Evolutionary conservation across 1,140 invertebrate genomes (phyloP).

Genomic region (Drosophila navojoa): DNA sequence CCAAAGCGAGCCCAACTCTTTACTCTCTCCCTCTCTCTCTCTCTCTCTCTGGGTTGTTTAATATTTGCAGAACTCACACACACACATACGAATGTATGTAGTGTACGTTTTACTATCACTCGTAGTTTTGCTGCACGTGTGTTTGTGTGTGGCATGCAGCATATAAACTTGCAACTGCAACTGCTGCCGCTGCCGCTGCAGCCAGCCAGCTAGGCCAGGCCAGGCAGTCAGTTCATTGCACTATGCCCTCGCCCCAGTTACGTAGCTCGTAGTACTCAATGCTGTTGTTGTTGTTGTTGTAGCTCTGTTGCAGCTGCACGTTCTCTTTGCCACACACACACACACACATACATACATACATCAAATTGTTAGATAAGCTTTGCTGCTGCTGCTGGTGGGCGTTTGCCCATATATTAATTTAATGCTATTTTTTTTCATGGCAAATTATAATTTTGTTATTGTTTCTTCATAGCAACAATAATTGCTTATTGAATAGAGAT

Average conservation of each 20-base stretch:
- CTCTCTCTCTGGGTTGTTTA: too few relatives aligned
- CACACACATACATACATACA: slow-evolving; percentile 7
- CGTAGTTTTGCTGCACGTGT: slow-evolving; percentile 50
- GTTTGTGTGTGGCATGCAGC: slow-evolving; percentile 34
- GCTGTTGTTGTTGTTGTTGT: slow-evolving; percentile 20
- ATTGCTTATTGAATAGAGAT: slow-evolving; percentile 46
- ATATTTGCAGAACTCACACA: too few relatives aligned
- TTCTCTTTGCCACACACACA: slow-evolving; percentile 40
- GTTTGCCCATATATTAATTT: slow-evolving; percentile 59
- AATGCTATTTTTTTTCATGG: slow-evolving; percentile 15
- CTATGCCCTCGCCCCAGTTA: slow-evolving; percentile 77
- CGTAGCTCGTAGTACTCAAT: slow-evolving; percentile 48
- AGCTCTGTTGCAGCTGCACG: slow-evolving; percentile 46
- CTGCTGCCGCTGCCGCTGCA: slow-evolving; percentile 16
- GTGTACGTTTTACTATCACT: slow-evolving; percentile 72
- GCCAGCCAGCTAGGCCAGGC: too few relatives aligned
- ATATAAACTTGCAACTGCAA: slow-evolving; percentile 43
- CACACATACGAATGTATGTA: not conserved
- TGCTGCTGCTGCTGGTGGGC: slow-evolving; percentile 40
- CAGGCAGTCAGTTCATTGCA: slow-evolving; percentile 63
- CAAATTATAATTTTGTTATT: slow-evolving; percentile 28
- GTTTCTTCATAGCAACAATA: slow-evolving; percentile 29
- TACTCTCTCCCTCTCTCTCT: too few relatives aligned
- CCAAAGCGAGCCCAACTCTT: slow-evolving; percentile 4
- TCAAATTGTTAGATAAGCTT: slow-evolving; percentile 47